Evolutionary conservation across 2,888 invertebrate genomes (phyloP), one percentile per base, ranked within the genome.

Genomic region (Globia sparganii): DNA sequence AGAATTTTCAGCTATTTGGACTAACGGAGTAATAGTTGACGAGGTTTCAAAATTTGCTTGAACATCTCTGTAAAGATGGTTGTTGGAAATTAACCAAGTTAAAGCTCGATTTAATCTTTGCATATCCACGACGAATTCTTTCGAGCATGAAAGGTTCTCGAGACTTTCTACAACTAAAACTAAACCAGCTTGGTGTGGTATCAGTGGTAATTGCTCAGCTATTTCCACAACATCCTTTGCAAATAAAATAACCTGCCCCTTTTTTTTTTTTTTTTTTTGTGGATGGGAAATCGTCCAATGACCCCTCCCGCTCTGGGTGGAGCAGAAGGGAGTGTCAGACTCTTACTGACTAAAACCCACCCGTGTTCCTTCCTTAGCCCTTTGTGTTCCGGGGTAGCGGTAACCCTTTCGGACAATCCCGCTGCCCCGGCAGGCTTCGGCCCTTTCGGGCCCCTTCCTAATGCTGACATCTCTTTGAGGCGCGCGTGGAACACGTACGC

Each of bases 51-150:
- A 53, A 53, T 72, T 49, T 5, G 15, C 64, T 4, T 25, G 72
- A 25, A 72, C 64, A 64, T 53, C 72, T 65, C 72, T 65, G 5
- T 72, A 72, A 25, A 53, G 40, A 53, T 53, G 37, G 37, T 64
- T 72, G 13, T 72, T 72, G n/a, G 64, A 25, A 49, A 72, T 72
- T 72, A 65, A 72, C 72, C 64, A 72, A 64, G 64, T 72, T 53
- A 72, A 53, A 0, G 72, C 53, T 72, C 1, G 15, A 64, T 64
- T 56, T 0, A 72, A 3, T 56, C 53, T 28, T 49, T 72, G 37
- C 13, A 21, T 71, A 37, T 49, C 72, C 21, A 72, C 64, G 8
- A 72, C 64, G 3, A 72, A 72, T 53, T 72, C 53, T 72, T 72
- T 56, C 31, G 72, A 64, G 9, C 64, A 2, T 28, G 40, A 40